Conservation (phyloP, 2,797 vertebrate genomes). For the Falco columbarius region DNA sequence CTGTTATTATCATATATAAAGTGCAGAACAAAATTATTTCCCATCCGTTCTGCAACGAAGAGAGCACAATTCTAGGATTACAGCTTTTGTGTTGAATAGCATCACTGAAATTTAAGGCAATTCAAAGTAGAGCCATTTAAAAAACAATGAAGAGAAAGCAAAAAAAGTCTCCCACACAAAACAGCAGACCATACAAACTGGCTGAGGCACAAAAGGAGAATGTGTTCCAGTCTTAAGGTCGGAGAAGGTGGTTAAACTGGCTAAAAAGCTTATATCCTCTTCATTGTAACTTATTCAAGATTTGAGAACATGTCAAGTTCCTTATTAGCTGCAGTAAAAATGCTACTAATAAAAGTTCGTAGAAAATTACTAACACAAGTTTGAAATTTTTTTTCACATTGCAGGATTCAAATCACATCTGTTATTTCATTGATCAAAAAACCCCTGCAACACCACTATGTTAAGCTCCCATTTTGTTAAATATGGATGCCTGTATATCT, state of each 20-base stretch:
- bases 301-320: not conserved
- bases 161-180: not conserved
- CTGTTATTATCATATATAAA: conserved; percentile 50
- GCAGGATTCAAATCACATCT: not conserved
- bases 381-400: not conserved
- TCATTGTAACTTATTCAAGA: not conserved
- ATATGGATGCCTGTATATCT: not conserved
- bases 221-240: fast-evolving
- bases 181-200: not conserved
- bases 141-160: not conserved
- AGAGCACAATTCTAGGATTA: not conserved
- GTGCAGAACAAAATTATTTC: conserved; percentile 53
- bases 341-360: not conserved
- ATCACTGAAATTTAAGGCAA: conserved; percentile 45
- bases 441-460: not conserved
- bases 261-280: not conserved
- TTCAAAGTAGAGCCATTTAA: not conserved
- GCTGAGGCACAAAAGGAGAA: not conserved
- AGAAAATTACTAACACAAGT: not conserved
- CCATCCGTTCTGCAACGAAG: conserved; percentile 26
- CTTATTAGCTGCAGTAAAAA: not conserved
- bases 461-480: not conserved
- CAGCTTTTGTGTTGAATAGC: not conserved
- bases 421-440: not conserved
- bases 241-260: not conserved